phyloP scores from a whole-genome alignment of 2,113 vertebrate genomes.

The Lamprologus lemairii region DNA sequence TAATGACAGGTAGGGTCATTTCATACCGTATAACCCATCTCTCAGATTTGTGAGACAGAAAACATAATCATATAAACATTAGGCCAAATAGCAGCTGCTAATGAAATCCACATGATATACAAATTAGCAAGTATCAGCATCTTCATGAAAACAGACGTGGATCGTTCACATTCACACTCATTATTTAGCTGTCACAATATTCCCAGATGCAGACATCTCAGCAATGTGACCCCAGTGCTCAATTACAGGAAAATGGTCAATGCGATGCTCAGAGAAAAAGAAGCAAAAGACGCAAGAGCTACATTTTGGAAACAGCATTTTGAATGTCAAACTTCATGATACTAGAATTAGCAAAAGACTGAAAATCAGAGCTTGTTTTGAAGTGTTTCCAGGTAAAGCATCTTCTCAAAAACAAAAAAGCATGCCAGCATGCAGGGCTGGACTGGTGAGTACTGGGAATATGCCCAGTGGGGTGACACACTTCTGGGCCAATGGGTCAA shows the following conservation, averaged over 20 bases:
- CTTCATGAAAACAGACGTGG: background rate
- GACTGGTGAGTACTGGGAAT: background rate
- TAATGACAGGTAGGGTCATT: background rate
- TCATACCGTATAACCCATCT: background rate
- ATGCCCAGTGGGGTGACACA: background rate
- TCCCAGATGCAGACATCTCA: background rate
- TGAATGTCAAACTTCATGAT: background rate
- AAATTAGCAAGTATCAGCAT: rapidly evolving
- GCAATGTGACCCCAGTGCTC: background rate
- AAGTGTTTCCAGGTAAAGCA: background rate
- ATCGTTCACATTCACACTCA: background rate
- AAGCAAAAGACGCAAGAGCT: rapidly evolving
- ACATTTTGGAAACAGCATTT: background rate
- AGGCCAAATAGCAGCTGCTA: background rate
- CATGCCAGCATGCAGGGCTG: background rate
- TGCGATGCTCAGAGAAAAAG: background rate
- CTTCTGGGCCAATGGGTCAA: rapidly evolving
- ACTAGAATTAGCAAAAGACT: background rate
- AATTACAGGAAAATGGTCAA: background rate
- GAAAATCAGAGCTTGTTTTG: background rate
- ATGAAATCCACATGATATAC: background rate
- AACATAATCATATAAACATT: background rate
- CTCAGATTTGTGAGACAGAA: background rate
- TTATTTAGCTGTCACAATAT: background rate
- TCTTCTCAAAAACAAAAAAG: background rate